Evolutionary conservation across 2,797 vertebrate genomes (phyloP).

Genomic region (Pangasius krempfi): DNA sequence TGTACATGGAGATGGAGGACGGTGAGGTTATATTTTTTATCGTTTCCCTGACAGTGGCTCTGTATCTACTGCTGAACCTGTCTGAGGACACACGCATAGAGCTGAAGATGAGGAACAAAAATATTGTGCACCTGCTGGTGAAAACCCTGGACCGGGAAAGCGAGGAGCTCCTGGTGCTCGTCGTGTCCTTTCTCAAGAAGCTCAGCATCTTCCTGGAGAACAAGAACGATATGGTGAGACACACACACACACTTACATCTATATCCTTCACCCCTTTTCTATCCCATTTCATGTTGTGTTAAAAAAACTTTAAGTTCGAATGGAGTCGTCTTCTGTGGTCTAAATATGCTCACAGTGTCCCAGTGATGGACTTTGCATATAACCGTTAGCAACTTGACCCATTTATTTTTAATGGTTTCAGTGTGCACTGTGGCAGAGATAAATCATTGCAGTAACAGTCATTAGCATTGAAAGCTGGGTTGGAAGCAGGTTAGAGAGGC

Average conservation of each 20-base stretch:
- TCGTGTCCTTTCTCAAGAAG: constrained; percentile 93
- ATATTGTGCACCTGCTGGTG: constrained; percentile 91
- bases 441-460: constrained; percentile 56
- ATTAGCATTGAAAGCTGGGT: constrained; percentile 51
- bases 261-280: not conserved
- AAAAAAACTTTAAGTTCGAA: not conserved
- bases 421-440: constrained; percentile 20
- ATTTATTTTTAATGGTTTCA: constrained; percentile 27
- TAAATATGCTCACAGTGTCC: not conserved
- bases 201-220: constrained; percentile 96
- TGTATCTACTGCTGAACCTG: constrained; percentile 91
- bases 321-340: not conserved
- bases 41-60: constrained; percentile 77
- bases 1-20: not conserved
- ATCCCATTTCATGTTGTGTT: not conserved
- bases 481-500: constrained; percentile 50
- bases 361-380: not conserved
- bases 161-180: constrained; percentile 87
- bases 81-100: constrained; percentile 91
- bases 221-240: constrained; percentile 94
- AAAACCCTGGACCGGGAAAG: constrained; percentile 89
- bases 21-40: not conserved
- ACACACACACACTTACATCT: too few species aligned
- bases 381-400: not conserved
- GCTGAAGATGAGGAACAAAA: constrained; percentile 96